phyloP scores from a whole-genome alignment of 2,113 vertebrate species.

The Rhinogobius similis region DNA sequence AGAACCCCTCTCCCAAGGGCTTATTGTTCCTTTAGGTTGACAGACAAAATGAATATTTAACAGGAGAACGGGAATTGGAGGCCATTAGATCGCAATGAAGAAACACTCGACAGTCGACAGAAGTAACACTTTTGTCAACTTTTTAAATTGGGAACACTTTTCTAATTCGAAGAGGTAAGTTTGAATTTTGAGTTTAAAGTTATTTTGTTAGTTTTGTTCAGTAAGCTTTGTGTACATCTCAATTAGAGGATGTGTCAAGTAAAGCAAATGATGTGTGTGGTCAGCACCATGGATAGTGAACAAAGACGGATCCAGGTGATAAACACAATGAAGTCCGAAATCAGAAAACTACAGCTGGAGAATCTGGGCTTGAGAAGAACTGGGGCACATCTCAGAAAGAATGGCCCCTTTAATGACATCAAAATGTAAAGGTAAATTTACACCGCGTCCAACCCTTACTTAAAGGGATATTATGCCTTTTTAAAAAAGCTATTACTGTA shows the following conservation, averaged over 20 bases:
- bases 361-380: constrained; percentile 75
- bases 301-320: constrained; percentile 73
- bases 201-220: neutral
- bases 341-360: constrained; percentile 80
- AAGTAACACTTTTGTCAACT: constrained; percentile 34
- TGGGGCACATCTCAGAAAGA: constrained; percentile 44
- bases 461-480: neutral
- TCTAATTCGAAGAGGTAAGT: constrained; percentile 2
- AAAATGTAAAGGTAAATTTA: constrained; percentile 73
- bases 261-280: neutral
- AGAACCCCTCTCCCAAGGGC: constrained; percentile 26
- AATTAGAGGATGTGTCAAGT: neutral
- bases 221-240: neutral
- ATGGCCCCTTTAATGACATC: constrained; percentile 34
- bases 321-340: constrained; percentile 77
- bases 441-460: neutral
- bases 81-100: constrained; percentile 51
- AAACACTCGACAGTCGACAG: constrained; percentile 36
- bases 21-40: constrained; percentile 59
- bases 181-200: neutral
- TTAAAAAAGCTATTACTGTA: neutral
- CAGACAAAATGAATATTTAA: constrained; percentile 67
- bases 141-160: constrained; percentile 6
- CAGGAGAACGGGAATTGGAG: constrained; percentile 52
- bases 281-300: constrained; percentile 72